phyloP scores from a whole-genome alignment of 2,113 vertebrate species.

The Sminthopsis crassicaudata region DNA sequence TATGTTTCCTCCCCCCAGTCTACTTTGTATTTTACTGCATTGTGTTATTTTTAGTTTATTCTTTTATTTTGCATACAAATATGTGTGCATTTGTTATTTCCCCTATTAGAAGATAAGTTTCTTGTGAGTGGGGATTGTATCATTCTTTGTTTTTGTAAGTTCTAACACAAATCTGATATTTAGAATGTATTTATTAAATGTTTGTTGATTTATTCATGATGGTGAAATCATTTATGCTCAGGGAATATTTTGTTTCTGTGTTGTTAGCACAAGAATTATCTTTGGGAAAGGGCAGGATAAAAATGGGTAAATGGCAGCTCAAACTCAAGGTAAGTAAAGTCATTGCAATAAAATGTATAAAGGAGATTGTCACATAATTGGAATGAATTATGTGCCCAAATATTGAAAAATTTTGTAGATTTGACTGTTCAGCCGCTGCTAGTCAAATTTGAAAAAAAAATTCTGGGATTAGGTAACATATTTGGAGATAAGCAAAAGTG shows the following conservation, averaged over 20 bases:
- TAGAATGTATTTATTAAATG: neutral
- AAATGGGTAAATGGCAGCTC: neutral
- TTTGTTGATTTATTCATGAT: neutral
- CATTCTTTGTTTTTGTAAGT: neutral
- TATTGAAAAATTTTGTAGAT: neutral
- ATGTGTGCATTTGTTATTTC: neutral
- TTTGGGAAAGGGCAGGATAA: neutral
- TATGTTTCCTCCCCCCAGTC: neutral
- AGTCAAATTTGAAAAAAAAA: neutral
- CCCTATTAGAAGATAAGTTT: neutral
- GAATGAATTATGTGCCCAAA: neutral
- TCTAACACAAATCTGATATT: neutral
- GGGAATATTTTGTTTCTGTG: neutral
- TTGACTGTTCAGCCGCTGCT: neutral
- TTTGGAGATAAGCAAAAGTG: neutral
- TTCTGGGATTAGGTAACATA: no score
- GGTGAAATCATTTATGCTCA: neutral
- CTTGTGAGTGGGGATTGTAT: neutral
- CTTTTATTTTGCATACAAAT: neutral
- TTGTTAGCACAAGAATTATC: neutral
- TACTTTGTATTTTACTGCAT: neutral
- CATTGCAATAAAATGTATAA: neutral
- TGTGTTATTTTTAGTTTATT: neutral
- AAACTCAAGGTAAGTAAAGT: neutral
- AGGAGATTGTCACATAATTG: neutral